Base-by-base conservation (phyloP, 1,140 invertebrate species). In the Heliothis virescens region DNA sequence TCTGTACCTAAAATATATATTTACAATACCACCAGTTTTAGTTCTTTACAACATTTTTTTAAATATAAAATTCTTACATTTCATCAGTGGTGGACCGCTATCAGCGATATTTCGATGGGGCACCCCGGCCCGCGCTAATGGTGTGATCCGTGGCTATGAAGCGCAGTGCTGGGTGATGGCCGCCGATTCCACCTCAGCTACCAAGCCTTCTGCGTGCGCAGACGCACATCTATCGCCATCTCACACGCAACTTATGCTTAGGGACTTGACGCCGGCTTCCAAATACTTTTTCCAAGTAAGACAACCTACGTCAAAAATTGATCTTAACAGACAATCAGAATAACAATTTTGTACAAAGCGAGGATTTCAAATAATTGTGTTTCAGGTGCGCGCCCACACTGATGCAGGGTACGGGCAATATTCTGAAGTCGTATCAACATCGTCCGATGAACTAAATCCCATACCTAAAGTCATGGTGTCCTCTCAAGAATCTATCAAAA, bases 391-490 rank as follows among this genome's bases (percentile, higher is more conserved):
- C 90, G 98, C 98, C 0, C 97, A 96, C 85, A 98, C 98, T 3
- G 95, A 96, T 57, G 96, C 96, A 26, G 98, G 98, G 0, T 95
- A 95, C 79, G 97, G 98, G 12, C 94, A 95, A 26, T 96, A 96
- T 71, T 97, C 97, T 1, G 92, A 95, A 72, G 92, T 95, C 1
- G 96, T 97, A 1, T 93, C 95, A 55, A 95, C 96, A 3, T 95
- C 96, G 13, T 97, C 97, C 1, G 95, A 95, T 52, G 93, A 96
- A 47, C 96, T 98, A 80, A 96, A 96, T 82, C 97, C 98, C 0
- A 95, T 98, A 15, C 98, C 98, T 0, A 96, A 96, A 83, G 90
- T 99, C 1, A 92, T 98, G n/a, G 95, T 98, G 5, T 96, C 97
- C 0, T 96, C 96, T 4, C 91, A 95, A 41, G 97, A 98, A 85